A percentile compares a stretch with the other conserved stretches of the same genome.
Evolutionary conservation across 37 sponge, comb jelly and placozoan genomes (phyloP).

Genomic region (Crambe crambe): DNA sequence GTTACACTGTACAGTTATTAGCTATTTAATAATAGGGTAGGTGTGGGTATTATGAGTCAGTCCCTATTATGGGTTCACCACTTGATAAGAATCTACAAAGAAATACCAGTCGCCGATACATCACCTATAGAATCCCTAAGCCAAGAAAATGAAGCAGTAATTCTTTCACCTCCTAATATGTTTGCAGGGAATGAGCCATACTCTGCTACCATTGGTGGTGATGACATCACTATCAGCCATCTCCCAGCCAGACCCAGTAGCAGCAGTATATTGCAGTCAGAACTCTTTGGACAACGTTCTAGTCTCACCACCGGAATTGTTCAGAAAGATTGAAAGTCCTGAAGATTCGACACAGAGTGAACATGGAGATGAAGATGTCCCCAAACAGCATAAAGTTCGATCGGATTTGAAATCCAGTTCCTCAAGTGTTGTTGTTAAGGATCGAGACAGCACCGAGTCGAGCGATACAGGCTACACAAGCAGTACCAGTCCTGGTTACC

Average conservation of each 20-base stretch:
- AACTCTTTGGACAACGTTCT: slow-evolving; percentile 47
- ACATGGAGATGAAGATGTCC: background rate
- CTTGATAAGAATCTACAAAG: too few relatives aligned
- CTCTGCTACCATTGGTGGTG: background rate
- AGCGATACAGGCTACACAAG: slow-evolving; percentile 54
- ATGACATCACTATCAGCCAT: too few relatives aligned
- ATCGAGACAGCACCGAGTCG: slow-evolving; percentile 60
- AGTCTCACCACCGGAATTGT: slow-evolving; percentile 49
- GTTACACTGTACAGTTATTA: too few relatives aligned
- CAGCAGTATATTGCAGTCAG: background rate
- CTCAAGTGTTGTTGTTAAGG: background rate
- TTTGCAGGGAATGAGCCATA: background rate
- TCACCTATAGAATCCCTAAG: background rate
- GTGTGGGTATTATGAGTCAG: too few relatives aligned
- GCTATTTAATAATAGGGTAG: too few relatives aligned
- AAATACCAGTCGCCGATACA: background rate
- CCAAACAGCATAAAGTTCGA: too few relatives aligned
- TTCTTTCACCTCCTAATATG: background rate
- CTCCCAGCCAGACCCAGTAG: slow-evolving; percentile 2
- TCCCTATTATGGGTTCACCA: too few relatives aligned
- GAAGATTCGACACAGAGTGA: background rate
- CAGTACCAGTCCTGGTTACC: slow-evolving; percentile 35
- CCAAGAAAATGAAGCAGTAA: background rate
- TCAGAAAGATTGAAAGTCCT: background rate
- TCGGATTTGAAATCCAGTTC: background rate